phyloP scores from a whole-genome alignment of 2,888 invertebrate genomes.

The Drosophila imparisetae region DNA sequence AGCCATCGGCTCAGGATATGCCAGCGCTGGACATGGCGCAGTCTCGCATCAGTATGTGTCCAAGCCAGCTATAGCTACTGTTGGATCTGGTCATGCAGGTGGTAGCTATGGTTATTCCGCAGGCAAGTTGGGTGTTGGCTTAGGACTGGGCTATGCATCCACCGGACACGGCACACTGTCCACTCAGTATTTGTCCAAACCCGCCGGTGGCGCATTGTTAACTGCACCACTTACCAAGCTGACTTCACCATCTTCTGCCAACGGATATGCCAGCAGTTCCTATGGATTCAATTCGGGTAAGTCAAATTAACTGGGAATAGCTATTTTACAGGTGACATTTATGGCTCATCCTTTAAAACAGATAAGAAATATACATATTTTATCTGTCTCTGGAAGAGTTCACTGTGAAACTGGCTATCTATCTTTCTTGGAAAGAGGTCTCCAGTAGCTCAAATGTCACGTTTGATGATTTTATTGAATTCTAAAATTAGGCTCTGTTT shows the following conservation, averaged over 20 bases:
- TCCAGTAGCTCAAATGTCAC: no score
- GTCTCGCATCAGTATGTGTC: slow-evolving; percentile 73
- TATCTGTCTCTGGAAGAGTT: no score
- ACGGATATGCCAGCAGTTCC: slow-evolving; percentile 48
- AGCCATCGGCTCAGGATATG: slow-evolving; percentile 25
- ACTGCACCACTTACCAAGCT: slow-evolving; percentile 48
- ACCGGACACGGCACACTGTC: slow-evolving; percentile 24
- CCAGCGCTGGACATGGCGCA: slow-evolving; percentile 37
- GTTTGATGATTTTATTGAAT: no score
- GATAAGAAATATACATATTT: no score
- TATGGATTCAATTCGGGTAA: slow-evolving; percentile 60
- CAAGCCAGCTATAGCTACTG: slow-evolving; percentile 59
- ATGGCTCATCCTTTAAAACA: background rate
- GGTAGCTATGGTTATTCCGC: slow-evolving; percentile 40
- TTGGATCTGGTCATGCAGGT: slow-evolving; percentile 80
- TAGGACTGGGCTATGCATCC: slow-evolving; percentile 20
- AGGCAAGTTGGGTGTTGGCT: slow-evolving; percentile 15
- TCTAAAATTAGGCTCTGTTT: no score
- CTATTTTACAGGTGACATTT: background rate
- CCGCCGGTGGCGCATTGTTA: slow-evolving; percentile 8
- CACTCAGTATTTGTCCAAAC: slow-evolving; percentile 19
- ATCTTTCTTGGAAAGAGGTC: no score
- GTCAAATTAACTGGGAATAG: slow-evolving; percentile 11
- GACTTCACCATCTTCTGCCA: slow-evolving; percentile 36
- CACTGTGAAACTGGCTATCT: no score